Percentiles rank a stretch among this genome's conserved stretches.
Evolutionary conservation across 2,113 vertebrate genomes (phyloP).

Genomic region (Corydoras sp.): DNA sequence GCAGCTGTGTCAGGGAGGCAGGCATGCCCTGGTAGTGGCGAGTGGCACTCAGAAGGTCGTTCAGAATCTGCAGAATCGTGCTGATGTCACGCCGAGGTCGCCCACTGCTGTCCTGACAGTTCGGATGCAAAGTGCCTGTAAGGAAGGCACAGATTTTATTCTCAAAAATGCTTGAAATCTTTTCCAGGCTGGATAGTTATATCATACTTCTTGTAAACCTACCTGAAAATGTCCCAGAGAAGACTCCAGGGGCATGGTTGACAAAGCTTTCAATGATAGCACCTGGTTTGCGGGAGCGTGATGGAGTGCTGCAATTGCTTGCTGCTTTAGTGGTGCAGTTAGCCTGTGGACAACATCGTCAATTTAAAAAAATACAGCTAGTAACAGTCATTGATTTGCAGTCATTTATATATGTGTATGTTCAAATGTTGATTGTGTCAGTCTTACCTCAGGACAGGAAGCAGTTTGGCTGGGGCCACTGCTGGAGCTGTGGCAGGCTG

Average conservation of each 20-base stretch:
- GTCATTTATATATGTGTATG: neutral
- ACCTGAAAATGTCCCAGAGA: conserved; percentile 48
- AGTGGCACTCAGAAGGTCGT: conserved; percentile 94
- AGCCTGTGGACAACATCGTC: conserved; percentile 24
- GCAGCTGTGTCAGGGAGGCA: conserved; percentile 88
- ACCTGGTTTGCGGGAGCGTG: conserved; percentile 74
- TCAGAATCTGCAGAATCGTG: conserved; percentile 97
- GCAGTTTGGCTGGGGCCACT: conserved; percentile 68
- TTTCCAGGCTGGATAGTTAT: neutral
- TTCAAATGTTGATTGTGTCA: neutral
- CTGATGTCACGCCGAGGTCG: conserved; percentile 89
- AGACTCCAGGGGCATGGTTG: conserved; percentile 72
- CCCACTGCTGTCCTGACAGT: conserved; percentile 95
- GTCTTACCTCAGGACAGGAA: conserved; percentile 82
- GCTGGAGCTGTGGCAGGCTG: conserved; percentile 52
- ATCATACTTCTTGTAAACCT: neutral
- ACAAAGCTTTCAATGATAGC: conserved; percentile 84
- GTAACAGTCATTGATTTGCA: neutral
- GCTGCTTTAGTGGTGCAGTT: conserved; percentile 36
- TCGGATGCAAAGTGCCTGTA: conserved; percentile 94
- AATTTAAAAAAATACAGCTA: neutral
- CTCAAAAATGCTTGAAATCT: neutral
- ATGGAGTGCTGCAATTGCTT: conserved; percentile 38
- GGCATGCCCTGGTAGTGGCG: conserved; percentile 98
- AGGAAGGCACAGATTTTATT: neutral